These are phyloP conservation scores for Agrochola macilenta DNA, from an alignment of 2,888 invertebrate species.

Conservation along the genomic window DNA sequence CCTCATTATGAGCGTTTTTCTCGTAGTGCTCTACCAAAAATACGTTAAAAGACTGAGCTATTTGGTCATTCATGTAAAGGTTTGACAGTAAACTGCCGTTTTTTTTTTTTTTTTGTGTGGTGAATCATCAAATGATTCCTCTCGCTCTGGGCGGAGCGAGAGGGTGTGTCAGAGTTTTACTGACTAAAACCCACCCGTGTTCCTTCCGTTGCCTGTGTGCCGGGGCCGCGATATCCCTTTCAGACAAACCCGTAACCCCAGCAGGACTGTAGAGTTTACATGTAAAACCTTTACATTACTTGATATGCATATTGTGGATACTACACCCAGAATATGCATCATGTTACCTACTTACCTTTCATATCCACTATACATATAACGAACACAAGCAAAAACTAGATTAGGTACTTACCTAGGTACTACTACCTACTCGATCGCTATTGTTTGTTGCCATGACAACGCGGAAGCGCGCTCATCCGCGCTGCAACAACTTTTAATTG, in stretches of 20 bases:
- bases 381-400: neutral
- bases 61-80: neutral
- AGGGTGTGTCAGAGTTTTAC: too few species aligned
- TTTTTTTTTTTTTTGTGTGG: too few species aligned
- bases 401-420: neutral
- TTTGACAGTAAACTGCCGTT: neutral
- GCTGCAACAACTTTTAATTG: neutral
- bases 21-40: neutral
- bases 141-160: too few species aligned
- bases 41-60: neutral
- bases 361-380: neutral
- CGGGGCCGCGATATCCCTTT: too few species aligned
- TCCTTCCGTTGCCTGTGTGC: too few species aligned
- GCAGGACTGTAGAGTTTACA: neutral
- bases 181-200: too few species aligned
- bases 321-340: too few species aligned
- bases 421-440: neutral
- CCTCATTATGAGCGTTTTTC: constrained; percentile 23
- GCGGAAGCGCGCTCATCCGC: too few species aligned
- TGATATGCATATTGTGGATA: too few species aligned
- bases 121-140: too few species aligned
- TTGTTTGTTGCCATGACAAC: neutral
- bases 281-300: too few species aligned
- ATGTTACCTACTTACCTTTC: neutral
- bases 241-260: too few species aligned